phyloP scores from a whole-genome alignment of 2,797 vertebrate species.

The Ctenopoma kingsleyae region DNA sequence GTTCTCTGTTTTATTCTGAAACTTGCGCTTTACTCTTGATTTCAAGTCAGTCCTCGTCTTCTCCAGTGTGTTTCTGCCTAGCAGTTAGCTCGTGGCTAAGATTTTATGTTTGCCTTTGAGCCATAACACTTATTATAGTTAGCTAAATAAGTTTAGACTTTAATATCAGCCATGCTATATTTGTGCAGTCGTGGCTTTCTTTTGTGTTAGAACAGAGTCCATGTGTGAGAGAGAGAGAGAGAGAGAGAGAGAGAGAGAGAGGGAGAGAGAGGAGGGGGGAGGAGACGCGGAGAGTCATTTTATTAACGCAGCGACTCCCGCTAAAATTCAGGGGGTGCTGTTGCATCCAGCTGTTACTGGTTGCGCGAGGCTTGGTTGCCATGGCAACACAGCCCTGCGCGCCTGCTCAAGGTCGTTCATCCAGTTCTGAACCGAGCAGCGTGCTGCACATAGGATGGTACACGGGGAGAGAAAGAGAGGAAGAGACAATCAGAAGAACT shows the following conservation, averaged over 20 bases:
- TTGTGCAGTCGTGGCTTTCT: constrained; percentile 29
- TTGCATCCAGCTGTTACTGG: constrained; percentile 87
- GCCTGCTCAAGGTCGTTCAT: constrained; percentile 94
- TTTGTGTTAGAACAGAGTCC: constrained; percentile 51
- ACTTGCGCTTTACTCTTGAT: constrained; percentile 36
- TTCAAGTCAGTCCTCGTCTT: constrained; percentile 32
- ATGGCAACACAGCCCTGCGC: constrained; percentile 90
- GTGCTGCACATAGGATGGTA: constrained; percentile 72
- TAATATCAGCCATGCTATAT: constrained; percentile 39
- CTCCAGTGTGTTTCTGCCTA: neutral
- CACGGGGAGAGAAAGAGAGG: constrained; percentile 24
- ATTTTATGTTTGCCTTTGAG: constrained; percentile 5
- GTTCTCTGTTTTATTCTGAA: constrained; percentile 62
- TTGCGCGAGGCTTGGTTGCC: constrained; percentile 88
- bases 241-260: neutral
- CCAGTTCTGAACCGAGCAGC: constrained; percentile 82
- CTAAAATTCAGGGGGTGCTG: constrained; percentile 84
- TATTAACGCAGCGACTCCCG: constrained; percentile 82
- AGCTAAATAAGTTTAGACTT: constrained; percentile 42
- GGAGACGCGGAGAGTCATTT: constrained; percentile 72
- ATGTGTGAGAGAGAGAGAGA: constrained; percentile 11
- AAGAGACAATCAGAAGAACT: constrained; percentile 39
- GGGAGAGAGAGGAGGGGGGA: constrained; percentile 34
- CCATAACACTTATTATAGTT: neutral
- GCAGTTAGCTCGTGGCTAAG: constrained; percentile 17